A percentile compares a stretch with the other conserved stretches of the same genome.
Conservation (phyloP, 2,888 invertebrate species). For the Hydriomena furcata region DNA sequence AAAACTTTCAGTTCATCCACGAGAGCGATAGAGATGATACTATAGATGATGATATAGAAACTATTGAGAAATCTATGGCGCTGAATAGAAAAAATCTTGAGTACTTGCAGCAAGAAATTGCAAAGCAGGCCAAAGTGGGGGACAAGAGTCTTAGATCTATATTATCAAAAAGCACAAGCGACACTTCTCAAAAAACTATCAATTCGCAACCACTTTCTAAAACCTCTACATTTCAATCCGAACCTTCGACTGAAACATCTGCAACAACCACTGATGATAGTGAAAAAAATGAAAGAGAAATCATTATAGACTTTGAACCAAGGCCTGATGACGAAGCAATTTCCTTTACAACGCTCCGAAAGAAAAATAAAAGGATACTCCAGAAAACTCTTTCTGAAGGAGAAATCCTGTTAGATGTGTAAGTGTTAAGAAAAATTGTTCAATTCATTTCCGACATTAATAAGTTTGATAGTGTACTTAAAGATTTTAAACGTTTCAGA, state of each 20-base stretch:
- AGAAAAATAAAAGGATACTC: slow-evolving; percentile 80
- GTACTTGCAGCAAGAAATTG: slow-evolving; percentile 80
- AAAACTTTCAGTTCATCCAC: slow-evolving; percentile 81
- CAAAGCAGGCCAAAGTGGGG: slow-evolving; percentile 71
- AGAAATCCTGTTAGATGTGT: slow-evolving; percentile 87
- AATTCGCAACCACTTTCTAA: slow-evolving; percentile 74
- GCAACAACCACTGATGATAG: slow-evolving; percentile 80
- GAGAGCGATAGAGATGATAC: slow-evolving; percentile 81
- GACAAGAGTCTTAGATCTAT: slow-evolving; percentile 70
- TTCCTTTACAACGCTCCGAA: slow-evolving; percentile 81
- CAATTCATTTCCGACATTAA: no score
- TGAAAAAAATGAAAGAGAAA: slow-evolving; percentile 89
- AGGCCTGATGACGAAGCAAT: slow-evolving; percentile 86
- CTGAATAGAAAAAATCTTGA: slow-evolving; percentile 77
- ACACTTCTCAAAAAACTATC: slow-evolving; percentile 71
- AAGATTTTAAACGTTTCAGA: slow-evolving; percentile 42
- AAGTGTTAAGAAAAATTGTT: slow-evolving; percentile 42
- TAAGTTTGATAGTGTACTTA: not conserved
- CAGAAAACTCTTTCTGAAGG: slow-evolving; percentile 92
- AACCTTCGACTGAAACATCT: slow-evolving; percentile 79
- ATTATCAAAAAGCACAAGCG: slow-evolving; percentile 74
- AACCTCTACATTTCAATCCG: slow-evolving; percentile 80
- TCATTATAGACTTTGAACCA: slow-evolving; percentile 94
- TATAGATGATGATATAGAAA: slow-evolving; percentile 78
- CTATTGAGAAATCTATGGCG: slow-evolving; percentile 80